Base-by-base conservation (phyloP, 2,113 vertebrate genomes). In the Tyto alba region DNA sequence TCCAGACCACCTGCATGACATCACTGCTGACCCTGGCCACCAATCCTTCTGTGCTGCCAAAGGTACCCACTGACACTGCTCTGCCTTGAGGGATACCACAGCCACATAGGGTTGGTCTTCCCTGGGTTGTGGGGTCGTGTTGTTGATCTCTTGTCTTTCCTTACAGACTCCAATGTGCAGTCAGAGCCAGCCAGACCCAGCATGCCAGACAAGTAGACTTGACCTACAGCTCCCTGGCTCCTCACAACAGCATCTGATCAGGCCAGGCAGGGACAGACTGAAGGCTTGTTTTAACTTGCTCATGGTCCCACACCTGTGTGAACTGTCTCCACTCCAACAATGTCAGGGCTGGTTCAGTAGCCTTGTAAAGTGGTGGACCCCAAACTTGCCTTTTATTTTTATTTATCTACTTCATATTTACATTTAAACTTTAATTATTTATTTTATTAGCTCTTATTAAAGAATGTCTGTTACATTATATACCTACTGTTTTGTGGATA, bases 1-100 rank as follows among this genome's bases (percentile, higher is more conserved):
- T 60, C 62, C 73, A 60, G 43, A 40, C 27, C 0, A 0, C 27
- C 30, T 55, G 7, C 56, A n/a, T 4, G 16, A 4, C 22, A 53
- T 52, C 30, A 5, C 59, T 77, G 19, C 30, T 34, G 53, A 21
- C 13, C 7, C 7, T n/a, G 18, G 38, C 26, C 47, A 47, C 21
- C 8, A 47, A 41, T 15, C 14, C 16, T 67, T 16, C 16, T 48
- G 12, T 41, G 14, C 16, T 76, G 47, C 26, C 62, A 40, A 56
- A 84, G 27, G 14, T 7, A 19, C 18, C 21, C 5, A 12, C 5
- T 30, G 63, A 20, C 5, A 4, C 18, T 80, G 15, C 21, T 75
- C 25, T 66, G 25, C 57, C 62, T 66, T 67, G 18, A 60, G 57
- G 34, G 7, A 22, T 19, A 30, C 16, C 55, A 62, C 26, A 59